phyloP scores from a whole-genome alignment of 2,113 vertebrate species.

The Peromyscus maniculatus region DNA sequence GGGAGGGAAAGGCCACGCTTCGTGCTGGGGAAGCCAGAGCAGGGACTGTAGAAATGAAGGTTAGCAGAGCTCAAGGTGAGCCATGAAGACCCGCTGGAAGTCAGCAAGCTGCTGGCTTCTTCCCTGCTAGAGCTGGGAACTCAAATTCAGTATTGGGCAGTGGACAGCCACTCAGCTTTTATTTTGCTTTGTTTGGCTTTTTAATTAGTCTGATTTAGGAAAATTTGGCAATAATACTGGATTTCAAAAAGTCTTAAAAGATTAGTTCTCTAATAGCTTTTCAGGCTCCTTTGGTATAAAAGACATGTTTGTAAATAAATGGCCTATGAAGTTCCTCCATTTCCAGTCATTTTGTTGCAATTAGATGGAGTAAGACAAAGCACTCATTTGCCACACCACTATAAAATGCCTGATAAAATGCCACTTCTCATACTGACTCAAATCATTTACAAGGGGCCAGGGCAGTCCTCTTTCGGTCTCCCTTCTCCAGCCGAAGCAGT shows the following conservation, averaged over 20 bases:
- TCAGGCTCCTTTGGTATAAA: conserved; percentile 55
- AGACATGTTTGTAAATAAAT: conserved; percentile 57
- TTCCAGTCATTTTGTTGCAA: conserved; percentile 49
- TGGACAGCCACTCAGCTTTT: conserved; percentile 15
- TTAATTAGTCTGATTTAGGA: conserved; percentile 49
- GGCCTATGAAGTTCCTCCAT: conserved; percentile 45
- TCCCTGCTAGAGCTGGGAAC: background rate
- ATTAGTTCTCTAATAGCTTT: conserved; percentile 5
- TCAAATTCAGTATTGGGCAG: conserved; percentile 4
- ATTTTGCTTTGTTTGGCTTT: conserved; percentile 39
- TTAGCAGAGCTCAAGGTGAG: conserved; percentile 30
- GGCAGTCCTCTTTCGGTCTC: background rate
- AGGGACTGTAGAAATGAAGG: background rate
- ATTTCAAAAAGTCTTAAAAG: conserved; percentile 32
- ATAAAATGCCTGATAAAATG: background rate
- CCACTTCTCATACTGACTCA: background rate
- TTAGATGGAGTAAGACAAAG: conserved; percentile 42
- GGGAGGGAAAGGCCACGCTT: background rate
- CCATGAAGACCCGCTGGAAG: conserved; percentile 59
- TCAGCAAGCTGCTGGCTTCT: background rate
- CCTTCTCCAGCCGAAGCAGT: background rate
- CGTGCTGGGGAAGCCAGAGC: conserved; percentile 23
- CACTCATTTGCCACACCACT: background rate
- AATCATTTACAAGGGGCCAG: background rate
- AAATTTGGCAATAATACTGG: conserved; percentile 46